Conservation (phyloP, 30 jellyfish, hydroid and myxozoan genomes). For the Mastigias papua region DNA sequence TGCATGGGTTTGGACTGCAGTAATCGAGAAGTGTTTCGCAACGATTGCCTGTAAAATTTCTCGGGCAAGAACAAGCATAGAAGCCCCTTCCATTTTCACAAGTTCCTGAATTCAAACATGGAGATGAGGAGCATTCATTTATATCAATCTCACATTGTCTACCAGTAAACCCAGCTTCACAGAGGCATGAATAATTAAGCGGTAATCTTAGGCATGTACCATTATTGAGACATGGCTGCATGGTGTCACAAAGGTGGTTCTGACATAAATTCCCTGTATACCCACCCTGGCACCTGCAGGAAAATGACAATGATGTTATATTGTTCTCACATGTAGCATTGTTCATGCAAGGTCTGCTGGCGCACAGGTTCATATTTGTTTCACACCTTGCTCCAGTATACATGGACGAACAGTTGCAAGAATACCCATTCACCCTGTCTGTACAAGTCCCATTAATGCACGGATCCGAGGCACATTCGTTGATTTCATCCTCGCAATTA, state of each 20-base stretch:
- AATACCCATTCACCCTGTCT: conserved; percentile 67
- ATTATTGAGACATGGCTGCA: conserved; percentile 69
- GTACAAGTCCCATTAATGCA: conserved; percentile 74
- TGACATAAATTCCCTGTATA: conserved; percentile 75
- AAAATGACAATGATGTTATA: conserved; percentile 54
- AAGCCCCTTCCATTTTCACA: conserved; percentile 49
- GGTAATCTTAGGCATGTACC: conserved; percentile 82
- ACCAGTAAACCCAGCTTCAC: conserved; percentile 72
- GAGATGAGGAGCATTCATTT: conserved; percentile 59
- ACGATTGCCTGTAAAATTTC: conserved; percentile 64
- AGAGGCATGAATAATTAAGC: conserved; percentile 73
- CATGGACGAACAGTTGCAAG: conserved; percentile 80
- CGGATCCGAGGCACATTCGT: conserved; percentile 80
- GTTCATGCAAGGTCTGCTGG: conserved; percentile 74
- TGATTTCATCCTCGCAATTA: conserved; percentile 60
- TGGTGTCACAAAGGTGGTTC: conserved; percentile 72
- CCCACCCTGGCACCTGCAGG: conserved; percentile 75
- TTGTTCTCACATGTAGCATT: conserved; percentile 76
- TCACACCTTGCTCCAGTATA: conserved; percentile 79
- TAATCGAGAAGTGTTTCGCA: conserved; percentile 68
- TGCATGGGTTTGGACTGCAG: conserved; percentile 82
- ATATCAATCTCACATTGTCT: conserved; percentile 51
- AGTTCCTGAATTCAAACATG: conserved; percentile 64
- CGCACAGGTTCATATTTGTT: conserved; percentile 75
- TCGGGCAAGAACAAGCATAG: conserved; percentile 56